phyloP scores from a whole-genome alignment of 2,888 invertebrate species.

The Bhutanitis thaidina region DNA sequence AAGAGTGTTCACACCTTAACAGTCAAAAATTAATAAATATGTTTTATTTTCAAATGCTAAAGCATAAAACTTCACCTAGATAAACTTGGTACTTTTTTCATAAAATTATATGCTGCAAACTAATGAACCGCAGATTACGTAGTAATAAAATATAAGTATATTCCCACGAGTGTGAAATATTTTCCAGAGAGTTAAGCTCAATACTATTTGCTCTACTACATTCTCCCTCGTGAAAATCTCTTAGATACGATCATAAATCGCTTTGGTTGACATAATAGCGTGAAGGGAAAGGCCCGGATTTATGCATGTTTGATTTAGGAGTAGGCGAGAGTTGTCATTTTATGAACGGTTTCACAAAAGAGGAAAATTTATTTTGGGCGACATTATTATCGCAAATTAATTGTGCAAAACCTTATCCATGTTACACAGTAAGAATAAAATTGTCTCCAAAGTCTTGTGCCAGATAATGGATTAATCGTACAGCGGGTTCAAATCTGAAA shows the following conservation, averaged over 20 bases:
- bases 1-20: too few species aligned
- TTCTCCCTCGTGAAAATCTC: constrained; percentile 67
- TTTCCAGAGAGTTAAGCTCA: constrained; percentile 34
- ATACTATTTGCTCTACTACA: constrained; percentile 63
- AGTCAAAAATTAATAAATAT: too few species aligned
- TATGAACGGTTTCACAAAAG: constrained; percentile 18
- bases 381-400: constrained; percentile 1
- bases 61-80: too few species aligned
- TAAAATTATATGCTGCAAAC: background rate
- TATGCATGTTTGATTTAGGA: constrained; percentile 74
- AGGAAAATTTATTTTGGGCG: background rate
- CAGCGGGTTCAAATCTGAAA: too few species aligned
- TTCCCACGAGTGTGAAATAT: constrained; percentile 32
- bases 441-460: too few species aligned
- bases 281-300: constrained; percentile 70
- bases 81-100: too few species aligned
- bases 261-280: constrained; percentile 75
- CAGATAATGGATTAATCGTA: too few species aligned
- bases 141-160: constrained; percentile 8
- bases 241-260: constrained; percentile 74
- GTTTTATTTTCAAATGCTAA: too few species aligned
- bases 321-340: constrained; percentile 57
- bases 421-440: background rate
- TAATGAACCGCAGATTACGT: background rate
- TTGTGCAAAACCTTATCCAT: background rate